These are phyloP conservation scores for Caenorhabditis sinica DNA, from an alignment of 2,888 invertebrate genomes.

Conservation along the genomic window DNA sequence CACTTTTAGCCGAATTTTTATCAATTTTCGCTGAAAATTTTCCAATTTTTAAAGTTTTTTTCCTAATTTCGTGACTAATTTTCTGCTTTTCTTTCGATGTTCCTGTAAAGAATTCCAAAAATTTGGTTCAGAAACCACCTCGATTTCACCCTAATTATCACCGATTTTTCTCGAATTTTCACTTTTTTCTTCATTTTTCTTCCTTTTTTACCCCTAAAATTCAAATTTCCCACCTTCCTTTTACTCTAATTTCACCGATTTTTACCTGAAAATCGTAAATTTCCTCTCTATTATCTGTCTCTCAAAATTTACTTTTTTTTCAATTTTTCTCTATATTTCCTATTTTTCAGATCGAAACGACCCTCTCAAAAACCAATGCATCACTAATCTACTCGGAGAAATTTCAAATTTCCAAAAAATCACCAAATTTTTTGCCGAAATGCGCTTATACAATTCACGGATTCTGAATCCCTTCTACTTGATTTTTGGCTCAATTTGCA, in stretches of 20 bases:
- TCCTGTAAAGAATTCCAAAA: no score
- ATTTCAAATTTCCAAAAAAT: not conserved
- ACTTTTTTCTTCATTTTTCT: no score
- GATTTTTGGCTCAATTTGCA: not conserved
- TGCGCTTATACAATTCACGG: constrained; percentile 52
- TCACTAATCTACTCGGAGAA: not conserved
- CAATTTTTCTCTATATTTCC: constrained; percentile 6
- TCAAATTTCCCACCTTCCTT: no score
- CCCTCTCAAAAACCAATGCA: constrained; percentile 39
- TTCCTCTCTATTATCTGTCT: no score
- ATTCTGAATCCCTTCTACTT: constrained; percentile 40
- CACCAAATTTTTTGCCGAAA: constrained; percentile 12
- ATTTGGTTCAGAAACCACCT: no score
- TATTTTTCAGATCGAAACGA: constrained; percentile 56
- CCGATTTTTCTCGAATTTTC: not conserved
- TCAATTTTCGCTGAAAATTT: not conserved
- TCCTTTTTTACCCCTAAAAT: no score
- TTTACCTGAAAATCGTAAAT: no score
- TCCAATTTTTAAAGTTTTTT: not conserved
- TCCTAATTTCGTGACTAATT: not conserved
- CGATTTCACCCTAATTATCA: no score
- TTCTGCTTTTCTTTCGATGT: constrained; percentile 1
- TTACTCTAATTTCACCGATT: no score
- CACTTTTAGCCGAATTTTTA: not conserved
- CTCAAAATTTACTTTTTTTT: no score